A percentile compares a stretch with the other conserved stretches of the same genome.
phyloP scores from a whole-genome alignment of 1,140 invertebrate species.

The Platorchestia sp. region DNA sequence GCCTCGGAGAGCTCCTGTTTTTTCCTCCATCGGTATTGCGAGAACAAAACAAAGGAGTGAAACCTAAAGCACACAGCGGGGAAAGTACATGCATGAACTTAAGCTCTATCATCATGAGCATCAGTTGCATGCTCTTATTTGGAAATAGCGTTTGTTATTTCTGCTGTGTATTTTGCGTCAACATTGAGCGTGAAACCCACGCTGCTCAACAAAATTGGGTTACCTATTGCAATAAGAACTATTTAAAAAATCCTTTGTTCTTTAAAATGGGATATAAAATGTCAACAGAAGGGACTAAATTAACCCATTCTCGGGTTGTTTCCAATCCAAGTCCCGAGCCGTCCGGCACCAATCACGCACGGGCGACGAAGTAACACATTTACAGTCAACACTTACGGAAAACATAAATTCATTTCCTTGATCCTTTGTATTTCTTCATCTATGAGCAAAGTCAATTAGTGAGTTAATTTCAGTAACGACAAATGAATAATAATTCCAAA shows the following conservation, averaged over 20 bases:
- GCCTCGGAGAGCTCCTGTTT: neutral
- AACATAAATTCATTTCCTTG: no score
- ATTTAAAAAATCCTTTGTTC: neutral
- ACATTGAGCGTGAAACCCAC: neutral
- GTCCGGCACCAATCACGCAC: no score
- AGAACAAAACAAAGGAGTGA: neutral
- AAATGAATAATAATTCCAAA: no score
- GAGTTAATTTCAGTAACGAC: no score
- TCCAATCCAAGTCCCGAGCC: no score
- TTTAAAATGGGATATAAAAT: neutral
- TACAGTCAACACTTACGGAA: no score
- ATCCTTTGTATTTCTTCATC: no score
- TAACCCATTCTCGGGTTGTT: no score
- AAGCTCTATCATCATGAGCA: neutral
- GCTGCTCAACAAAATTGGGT: neutral
- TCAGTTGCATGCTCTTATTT: neutral
- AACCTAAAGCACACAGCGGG: neutral
- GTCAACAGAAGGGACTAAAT: no score
- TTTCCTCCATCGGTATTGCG: neutral
- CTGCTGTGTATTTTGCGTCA: neutral
- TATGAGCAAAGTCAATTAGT: no score
- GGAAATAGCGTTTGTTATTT: neutral
- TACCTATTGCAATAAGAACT: neutral
- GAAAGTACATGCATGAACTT: neutral
- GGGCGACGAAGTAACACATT: no score